Percentiles rank a stretch among this genome's conserved stretches.
Evolutionary conservation across 2,797 vertebrate species (phyloP).

Genomic region (Hozukius guyotensis): DNA sequence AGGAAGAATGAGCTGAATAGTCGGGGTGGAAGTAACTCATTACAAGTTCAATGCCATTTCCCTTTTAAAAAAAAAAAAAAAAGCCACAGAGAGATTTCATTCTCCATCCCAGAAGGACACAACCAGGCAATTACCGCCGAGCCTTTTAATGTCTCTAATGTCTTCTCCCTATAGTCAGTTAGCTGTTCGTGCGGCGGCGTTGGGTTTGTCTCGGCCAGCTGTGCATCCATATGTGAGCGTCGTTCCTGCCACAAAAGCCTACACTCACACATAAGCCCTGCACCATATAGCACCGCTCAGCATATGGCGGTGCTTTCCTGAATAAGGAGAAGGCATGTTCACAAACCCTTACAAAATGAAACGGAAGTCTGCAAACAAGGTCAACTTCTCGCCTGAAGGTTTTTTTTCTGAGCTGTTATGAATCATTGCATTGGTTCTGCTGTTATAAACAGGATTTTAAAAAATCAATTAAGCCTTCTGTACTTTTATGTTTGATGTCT

Average conservation of each 20-base stretch:
- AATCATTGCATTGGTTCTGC: slow-evolving; percentile 69
- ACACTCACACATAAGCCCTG: slow-evolving; percentile 9
- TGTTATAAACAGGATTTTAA: slow-evolving; percentile 66
- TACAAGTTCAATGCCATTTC: slow-evolving; percentile 16
- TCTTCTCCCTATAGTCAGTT: slow-evolving; percentile 24
- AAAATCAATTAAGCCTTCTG: slow-evolving; percentile 69
- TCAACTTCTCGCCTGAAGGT: slow-evolving; percentile 64
- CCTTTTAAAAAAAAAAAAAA: neutral
- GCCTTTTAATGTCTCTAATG: slow-evolving; percentile 17
- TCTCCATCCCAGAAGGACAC: slow-evolving; percentile 21
- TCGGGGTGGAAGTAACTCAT: slow-evolving; percentile 15
- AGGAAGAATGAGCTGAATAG: slow-evolving; percentile 13
- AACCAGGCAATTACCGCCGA: slow-evolving; percentile 18
- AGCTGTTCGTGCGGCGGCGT: neutral
- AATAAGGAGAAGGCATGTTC: slow-evolving; percentile 28
- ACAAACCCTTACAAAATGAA: slow-evolving; percentile 49
- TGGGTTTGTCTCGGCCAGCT: slow-evolving; percentile 39
- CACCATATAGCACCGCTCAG: slow-evolving; percentile 13
- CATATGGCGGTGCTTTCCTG: slow-evolving; percentile 50
- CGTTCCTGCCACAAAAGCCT: slow-evolving; percentile 36
- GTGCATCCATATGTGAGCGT: slow-evolving; percentile 42
- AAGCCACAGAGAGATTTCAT: slow-evolving; percentile 1
- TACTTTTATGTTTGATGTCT: slow-evolving; percentile 70
- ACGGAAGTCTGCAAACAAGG: slow-evolving; percentile 72
- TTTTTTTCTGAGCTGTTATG: slow-evolving; percentile 61